phyloP scores from a whole-genome alignment of 2,888 invertebrate genomes.

The Ferrisia virgata region DNA sequence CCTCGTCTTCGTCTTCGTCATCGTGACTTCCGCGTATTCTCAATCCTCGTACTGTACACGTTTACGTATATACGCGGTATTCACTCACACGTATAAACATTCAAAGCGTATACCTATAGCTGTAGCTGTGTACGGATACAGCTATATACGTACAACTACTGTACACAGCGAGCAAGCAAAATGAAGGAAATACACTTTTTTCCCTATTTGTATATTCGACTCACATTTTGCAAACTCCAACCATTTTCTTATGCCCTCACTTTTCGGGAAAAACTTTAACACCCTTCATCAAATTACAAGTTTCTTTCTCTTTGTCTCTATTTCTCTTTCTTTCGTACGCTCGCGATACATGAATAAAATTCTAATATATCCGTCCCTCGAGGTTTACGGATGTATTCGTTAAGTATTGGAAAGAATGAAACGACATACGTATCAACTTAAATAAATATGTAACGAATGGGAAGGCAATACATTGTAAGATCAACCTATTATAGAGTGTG shows the following conservation, averaged over 20 bases:
- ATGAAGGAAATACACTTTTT: slow-evolving; percentile 33
- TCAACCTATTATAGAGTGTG: background rate
- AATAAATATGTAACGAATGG: background rate
- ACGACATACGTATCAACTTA: background rate
- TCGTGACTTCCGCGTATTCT: background rate
- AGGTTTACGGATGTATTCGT: background rate
- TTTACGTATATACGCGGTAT: too few species aligned
- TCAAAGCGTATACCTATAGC: background rate
- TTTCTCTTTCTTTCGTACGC: background rate
- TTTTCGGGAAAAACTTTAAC: slow-evolving; percentile 41
- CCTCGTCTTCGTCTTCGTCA: background rate
- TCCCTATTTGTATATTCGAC: slow-evolving; percentile 42
- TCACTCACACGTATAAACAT: background rate
- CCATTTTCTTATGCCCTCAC: slow-evolving; percentile 41
- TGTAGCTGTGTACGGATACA: too few species aligned
- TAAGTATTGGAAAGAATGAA: background rate
- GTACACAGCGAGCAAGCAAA: background rate
- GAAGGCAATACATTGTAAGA: background rate
- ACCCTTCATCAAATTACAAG: slow-evolving; percentile 43
- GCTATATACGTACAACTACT: too few species aligned
- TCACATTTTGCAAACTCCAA: slow-evolving; percentile 41
- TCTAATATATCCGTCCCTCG: slow-evolving; percentile 27
- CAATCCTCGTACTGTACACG: background rate
- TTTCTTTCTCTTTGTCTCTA: slow-evolving; percentile 14
- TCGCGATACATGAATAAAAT: slow-evolving; percentile 41